Conservation (phyloP, 2,797 vertebrate species). For the Sebastes baramenuke region DNA sequence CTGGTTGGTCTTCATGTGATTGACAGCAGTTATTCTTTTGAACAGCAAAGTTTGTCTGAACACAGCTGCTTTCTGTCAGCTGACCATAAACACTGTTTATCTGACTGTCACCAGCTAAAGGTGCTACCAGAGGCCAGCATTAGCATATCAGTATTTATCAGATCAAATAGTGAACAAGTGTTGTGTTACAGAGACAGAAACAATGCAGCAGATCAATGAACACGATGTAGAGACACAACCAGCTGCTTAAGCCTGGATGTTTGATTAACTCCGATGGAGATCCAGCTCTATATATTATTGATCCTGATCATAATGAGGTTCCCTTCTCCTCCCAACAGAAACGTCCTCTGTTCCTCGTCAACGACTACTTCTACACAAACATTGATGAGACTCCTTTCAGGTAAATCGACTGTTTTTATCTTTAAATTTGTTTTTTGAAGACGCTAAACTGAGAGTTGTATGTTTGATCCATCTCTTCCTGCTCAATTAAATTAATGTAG, state of each 20-base stretch:
- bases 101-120: not conserved
- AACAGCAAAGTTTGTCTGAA: not conserved
- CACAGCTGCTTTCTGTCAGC: not conserved
- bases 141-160: not conserved
- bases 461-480: too few relatives aligned
- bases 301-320: not conserved
- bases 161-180: not conserved
- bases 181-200: too few relatives aligned
- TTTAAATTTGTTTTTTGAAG: not conserved
- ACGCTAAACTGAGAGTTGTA: too few relatives aligned
- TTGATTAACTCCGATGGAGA: not conserved
- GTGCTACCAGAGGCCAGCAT: not conserved
- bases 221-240: too few relatives aligned
- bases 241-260: not conserved
- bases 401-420: slow-evolving; percentile 63
- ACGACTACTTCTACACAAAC: slow-evolving; percentile 94
- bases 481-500: too few relatives aligned
- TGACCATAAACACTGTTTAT: not conserved
- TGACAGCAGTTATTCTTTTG: not conserved
- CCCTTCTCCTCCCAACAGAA: slow-evolving; percentile 80
- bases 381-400: slow-evolving; percentile 96
- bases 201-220: too few relatives aligned
- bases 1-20: not conserved
- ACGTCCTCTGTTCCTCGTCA: slow-evolving; percentile 90
- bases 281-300: not conserved